Evolutionary conservation across 2,888 invertebrate genomes (phyloP), one percentile per base, ranked within the genome.

Genomic region (Oegoconia quadripuncta): DNA sequence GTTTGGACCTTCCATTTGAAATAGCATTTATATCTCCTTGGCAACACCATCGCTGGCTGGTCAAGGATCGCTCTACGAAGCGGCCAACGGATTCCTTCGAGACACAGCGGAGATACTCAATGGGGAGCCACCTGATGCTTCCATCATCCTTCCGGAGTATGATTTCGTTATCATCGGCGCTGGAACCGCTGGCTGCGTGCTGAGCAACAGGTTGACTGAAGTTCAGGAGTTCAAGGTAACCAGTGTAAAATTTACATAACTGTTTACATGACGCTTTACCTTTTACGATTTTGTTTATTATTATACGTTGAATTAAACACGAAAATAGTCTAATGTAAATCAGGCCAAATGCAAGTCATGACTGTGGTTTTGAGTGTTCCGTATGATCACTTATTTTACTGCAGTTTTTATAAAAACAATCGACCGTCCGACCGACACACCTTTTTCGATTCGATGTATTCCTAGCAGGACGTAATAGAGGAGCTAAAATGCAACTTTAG

Each of bases 111-210:
- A 59, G 31, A 40, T 71, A 4, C 29, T 52, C 20, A 39, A 51
- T 5, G 71, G 67, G 2, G 72, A 74, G 26, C 71, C 72, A 0
- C 49, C 59, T 1, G 70, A 74, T 14, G 49, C 57, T 0, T 29
- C 39, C 2, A 20, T 27, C 7, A 51, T 69, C 2, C 42, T 49
- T 2, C 40, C 49, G 5, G 67, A 76, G 46, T 79, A 80, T 37
- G 79, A 81, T 55, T 79, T 79, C 52, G 56, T 82, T 36, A 65
- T 80, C 42, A 64, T 81, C n/a, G 81, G 82, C 0, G 81, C 80
- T 2, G 80, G 81, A 2, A 74, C 77, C 0, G 80, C 79, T 2
- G 80, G 80, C 0, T 75, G 78, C 37, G 70, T 74, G 9, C 54
- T 82, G 3, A 74, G 75, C 39, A 82, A 77, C 44, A 57, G 88